Percentiles rank a stretch among this genome's conserved stretches.
Conservation (phyloP, 2,113 vertebrate species). For the Polyodon spathula region DNA sequence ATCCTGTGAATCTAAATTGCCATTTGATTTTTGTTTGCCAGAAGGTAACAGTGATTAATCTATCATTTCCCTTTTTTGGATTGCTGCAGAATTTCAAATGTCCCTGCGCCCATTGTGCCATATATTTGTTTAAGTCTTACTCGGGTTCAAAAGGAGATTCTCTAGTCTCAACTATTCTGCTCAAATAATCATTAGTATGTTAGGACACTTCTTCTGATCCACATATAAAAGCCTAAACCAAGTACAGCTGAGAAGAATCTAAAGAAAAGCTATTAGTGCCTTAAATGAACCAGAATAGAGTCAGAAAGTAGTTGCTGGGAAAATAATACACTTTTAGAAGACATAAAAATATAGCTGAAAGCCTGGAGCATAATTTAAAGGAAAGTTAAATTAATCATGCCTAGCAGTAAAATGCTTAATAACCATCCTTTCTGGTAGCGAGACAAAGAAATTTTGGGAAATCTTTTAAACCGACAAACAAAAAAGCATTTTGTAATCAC, state of each 20-base stretch:
- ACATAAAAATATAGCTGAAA: not conserved
- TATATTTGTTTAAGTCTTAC: not conserved
- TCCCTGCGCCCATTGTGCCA: not conserved
- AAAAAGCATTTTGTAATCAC: too few relatives aligned
- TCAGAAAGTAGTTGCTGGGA: not conserved
- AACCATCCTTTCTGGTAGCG: not conserved
- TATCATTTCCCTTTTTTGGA: not conserved
- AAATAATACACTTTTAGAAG: not conserved
- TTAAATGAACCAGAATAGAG: conserved; percentile 3
- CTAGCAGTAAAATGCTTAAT: not conserved
- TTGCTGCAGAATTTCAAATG: not conserved
- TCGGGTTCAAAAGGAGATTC: not conserved
- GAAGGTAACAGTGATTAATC: not conserved
- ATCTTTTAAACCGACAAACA: not conserved
- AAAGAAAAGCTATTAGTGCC: conserved; percentile 3
- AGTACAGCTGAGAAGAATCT: not conserved
- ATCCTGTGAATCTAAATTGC: too few relatives aligned
- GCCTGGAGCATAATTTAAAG: not conserved
- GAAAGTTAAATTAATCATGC: not conserved
- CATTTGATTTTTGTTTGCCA: not conserved
- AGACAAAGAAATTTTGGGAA: not conserved
- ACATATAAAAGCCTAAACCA: conserved; percentile 1
- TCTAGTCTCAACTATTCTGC: not conserved
- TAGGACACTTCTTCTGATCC: not conserved
- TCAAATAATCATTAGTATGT: not conserved